Evolutionary conservation across 2,113 vertebrate species (phyloP).

Genomic region (Phalacrocorax aristotelis): DNA sequence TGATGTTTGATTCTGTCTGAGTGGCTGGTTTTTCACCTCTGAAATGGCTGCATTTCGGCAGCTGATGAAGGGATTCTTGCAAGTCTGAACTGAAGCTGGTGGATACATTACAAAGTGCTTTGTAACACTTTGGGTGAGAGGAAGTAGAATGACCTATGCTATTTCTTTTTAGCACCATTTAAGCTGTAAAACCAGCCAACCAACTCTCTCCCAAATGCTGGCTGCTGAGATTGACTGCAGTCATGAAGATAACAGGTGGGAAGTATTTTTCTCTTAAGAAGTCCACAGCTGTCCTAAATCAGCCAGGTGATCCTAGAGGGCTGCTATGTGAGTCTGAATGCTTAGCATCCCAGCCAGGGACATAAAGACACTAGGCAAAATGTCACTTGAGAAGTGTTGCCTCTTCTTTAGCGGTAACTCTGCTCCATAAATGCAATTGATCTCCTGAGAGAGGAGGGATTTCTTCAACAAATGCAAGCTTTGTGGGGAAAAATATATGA

Average conservation of each 20-base stretch:
- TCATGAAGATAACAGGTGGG: slow-evolving; percentile 51
- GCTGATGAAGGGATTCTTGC: neutral
- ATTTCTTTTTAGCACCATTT: slow-evolving; percentile 52
- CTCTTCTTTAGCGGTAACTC: slow-evolving; percentile 48
- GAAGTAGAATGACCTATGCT: slow-evolving; percentile 28
- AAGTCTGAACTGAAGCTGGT: neutral
- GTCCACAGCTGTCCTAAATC: slow-evolving; percentile 45
- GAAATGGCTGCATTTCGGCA: neutral
- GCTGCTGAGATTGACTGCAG: slow-evolving; percentile 55
- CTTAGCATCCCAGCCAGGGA: slow-evolving; percentile 27
- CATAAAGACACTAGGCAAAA: slow-evolving; percentile 47
- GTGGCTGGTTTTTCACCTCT: neutral
- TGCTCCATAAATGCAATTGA: slow-evolving; percentile 63
- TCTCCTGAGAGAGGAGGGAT: slow-evolving; percentile 62
- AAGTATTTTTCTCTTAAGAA: slow-evolving; percentile 45
- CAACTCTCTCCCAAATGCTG: slow-evolving; percentile 27
- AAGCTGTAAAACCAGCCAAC: slow-evolving; percentile 58
- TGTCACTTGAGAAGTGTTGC: slow-evolving; percentile 51
- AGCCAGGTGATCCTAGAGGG: neutral
- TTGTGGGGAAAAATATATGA: neutral
- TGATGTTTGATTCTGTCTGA: neutral
- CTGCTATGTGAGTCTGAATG: neutral
- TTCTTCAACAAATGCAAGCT: slow-evolving; percentile 35
- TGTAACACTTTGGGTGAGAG: slow-evolving; percentile 48
- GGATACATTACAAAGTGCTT: neutral